Evolutionary conservation across 1,140 invertebrate species (phyloP), one percentile per base, ranked within the genome.

Genomic region (Trypoxylus dichotomus): DNA sequence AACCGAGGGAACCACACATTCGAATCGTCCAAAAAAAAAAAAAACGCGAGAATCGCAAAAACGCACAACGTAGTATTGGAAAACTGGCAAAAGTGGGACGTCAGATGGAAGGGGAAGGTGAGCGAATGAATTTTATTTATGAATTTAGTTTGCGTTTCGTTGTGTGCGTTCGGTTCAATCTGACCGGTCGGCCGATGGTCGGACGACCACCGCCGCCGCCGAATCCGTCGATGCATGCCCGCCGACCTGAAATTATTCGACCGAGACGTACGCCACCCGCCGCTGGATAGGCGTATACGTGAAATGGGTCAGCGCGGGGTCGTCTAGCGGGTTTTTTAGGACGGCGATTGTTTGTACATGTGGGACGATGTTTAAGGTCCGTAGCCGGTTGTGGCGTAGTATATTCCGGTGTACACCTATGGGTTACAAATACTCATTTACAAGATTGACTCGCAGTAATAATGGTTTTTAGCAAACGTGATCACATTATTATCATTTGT

Each of bases 181-280:
- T 29, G 60, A 68, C 60, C 60, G 60, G 60, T 29, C 25, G 24
- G 24, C 60, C 60, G 60, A 24, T 29, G 27, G 60, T 68, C 21
- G 60, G 24, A 8, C 60, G 47, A 58, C 3, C 32, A 58, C 3
- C 32, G 32, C 32, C 19, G 19, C 47, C 47, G 47, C 47, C 47
- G 47, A 54, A 19, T 68, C 60, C 60, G 15, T 68, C 60, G 24
- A 68, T 68, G 60, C 60, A 29, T 68, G 27, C 60, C 60, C 5
- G 60, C 19, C 19, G 60, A 68, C 60, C 60, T 68, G 60, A 68
- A 68, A 68, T 68, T 68, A 68, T 68, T 68, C 60, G 60, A 68
- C 24, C 60, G 60, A 68, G 60, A 68, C 60, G 60, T 24, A 24
- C 47, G 60, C 27, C 60, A 29, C 60, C 21, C 11, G 60, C 11